Percentiles rank a stretch among this genome's conserved stretches.
Conservation (phyloP, 2,888 invertebrate genomes). For the Tetramorium bicarinatum region DNA sequence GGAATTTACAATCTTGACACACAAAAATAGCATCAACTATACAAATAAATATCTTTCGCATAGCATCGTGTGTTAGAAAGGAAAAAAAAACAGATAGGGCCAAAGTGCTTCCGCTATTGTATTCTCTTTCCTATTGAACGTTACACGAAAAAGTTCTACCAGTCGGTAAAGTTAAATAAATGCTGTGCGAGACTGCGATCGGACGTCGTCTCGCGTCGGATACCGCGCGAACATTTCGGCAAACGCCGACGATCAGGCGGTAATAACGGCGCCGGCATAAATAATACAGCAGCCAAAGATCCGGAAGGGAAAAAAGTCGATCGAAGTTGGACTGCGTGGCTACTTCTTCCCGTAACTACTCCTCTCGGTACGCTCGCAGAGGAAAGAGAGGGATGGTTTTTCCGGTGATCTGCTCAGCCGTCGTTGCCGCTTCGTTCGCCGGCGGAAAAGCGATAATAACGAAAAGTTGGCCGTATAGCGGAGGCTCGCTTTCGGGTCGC, state of each 20-base stretch:
- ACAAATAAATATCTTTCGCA: constrained; percentile 31
- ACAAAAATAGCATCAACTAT: neutral
- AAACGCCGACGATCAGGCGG: constrained; percentile 55
- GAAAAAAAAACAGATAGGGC: constrained; percentile 32
- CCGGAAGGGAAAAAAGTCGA: constrained; percentile 32
- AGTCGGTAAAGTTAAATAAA: constrained; percentile 44
- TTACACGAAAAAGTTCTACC: constrained; percentile 42
- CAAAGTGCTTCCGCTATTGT: constrained; percentile 51
- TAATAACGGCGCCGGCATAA: constrained; percentile 60
- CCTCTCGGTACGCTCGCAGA: constrained; percentile 31
- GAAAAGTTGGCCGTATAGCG: constrained; percentile 67
- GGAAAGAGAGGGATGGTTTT: constrained; percentile 63
- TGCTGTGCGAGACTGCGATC: constrained; percentile 31
- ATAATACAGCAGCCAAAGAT: constrained; percentile 52
- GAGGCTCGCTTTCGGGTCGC: constrained; percentile 50
- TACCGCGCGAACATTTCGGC: constrained; percentile 42
- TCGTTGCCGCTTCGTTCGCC: constrained; percentile 52
- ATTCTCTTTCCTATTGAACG: constrained; percentile 33
- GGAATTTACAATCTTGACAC: neutral
- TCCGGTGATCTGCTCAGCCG: constrained; percentile 58
- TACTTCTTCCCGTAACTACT: constrained; percentile 70
- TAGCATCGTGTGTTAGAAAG: constrained; percentile 18
- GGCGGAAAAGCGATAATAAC: constrained; percentile 73
- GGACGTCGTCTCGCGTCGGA: constrained; percentile 25
- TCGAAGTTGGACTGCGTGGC: constrained; percentile 57